Percentiles rank a stretch among this genome's conserved stretches.
Conservation (phyloP, 2,888 invertebrate genomes). For the Colletes collaris region DNA sequence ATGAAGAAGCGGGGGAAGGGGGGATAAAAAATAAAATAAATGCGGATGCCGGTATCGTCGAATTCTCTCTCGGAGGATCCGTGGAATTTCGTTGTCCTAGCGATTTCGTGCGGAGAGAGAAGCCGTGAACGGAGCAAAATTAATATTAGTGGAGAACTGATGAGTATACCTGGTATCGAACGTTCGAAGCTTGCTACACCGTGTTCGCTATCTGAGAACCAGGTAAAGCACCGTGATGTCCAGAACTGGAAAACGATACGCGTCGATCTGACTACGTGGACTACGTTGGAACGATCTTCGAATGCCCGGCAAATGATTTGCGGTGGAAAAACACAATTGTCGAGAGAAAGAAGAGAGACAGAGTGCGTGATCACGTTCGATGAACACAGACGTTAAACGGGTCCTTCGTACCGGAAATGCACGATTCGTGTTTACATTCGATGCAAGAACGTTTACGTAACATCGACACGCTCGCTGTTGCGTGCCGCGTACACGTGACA, state of each 20-base stretch:
- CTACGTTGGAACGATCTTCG: conserved; percentile 4
- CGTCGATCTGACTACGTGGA: conserved; percentile 57
- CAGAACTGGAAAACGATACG: conserved; percentile 78
- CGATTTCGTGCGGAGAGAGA: neutral
- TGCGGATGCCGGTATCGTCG: neutral
- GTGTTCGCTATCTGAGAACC: conserved; percentile 77
- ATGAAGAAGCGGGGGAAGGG: neutral
- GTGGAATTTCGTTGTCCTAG: no score
- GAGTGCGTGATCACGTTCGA: neutral
- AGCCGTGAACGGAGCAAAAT: neutral
- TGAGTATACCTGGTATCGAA: conserved; percentile 65
- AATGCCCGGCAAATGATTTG: neutral
- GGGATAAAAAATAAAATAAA: conserved; percentile 1
- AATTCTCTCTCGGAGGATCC: neutral
- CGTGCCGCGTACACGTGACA: no score
- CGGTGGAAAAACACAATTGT: neutral
- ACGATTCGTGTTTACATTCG: neutral
- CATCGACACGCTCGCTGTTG: no score
- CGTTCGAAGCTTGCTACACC: conserved; percentile 57
- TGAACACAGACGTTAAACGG: conserved; percentile 16
- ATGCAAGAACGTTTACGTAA: no score
- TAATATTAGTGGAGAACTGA: conserved; percentile 28
- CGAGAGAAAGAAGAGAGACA: neutral
- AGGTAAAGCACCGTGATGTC: conserved; percentile 80
- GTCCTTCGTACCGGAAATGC: conserved; percentile 18